Conservation (phyloP, 2,888 invertebrate species). For the Lochmaea capreae region DNA sequence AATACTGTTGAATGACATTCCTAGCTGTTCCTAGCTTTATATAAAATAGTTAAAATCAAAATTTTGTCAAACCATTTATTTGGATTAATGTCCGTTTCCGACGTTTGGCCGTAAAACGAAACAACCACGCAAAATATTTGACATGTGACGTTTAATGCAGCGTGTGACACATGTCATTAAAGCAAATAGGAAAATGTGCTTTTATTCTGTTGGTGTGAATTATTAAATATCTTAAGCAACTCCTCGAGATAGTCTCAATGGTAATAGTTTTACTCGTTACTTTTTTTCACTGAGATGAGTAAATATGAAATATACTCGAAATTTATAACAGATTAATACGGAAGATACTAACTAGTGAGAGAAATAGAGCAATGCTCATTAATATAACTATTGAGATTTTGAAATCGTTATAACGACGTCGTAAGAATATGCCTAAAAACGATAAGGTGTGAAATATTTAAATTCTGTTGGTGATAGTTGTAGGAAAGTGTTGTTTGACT, state of each 20-base stretch:
- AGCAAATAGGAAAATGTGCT: not conserved
- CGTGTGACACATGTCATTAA: not conserved
- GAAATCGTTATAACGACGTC: not conserved
- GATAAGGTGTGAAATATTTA: not conserved
- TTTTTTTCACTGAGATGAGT: not conserved
- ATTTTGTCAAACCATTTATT: not conserved
- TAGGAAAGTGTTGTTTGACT: conserved; percentile 17
- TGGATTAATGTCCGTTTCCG: not conserved
- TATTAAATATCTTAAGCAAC: not conserved
- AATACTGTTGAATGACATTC: not conserved
- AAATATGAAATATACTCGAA: not conserved
- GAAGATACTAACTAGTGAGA: not conserved
- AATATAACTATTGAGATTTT: not conserved
- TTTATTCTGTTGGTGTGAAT: not conserved
- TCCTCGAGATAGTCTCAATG: not conserved
- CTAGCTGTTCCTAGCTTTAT: not conserved
- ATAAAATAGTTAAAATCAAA: not conserved
- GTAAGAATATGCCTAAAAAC: not conserved
- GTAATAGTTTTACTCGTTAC: not conserved
- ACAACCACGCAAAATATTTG: not conserved
- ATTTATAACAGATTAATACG: not conserved
- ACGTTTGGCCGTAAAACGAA: not conserved
- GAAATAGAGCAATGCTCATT: too few relatives aligned
- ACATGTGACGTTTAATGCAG: not conserved
- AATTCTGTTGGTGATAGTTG: conserved; percentile 16